phyloP scores from a whole-genome alignment of 2,888 invertebrate genomes.

The Sturmia bella region DNA sequence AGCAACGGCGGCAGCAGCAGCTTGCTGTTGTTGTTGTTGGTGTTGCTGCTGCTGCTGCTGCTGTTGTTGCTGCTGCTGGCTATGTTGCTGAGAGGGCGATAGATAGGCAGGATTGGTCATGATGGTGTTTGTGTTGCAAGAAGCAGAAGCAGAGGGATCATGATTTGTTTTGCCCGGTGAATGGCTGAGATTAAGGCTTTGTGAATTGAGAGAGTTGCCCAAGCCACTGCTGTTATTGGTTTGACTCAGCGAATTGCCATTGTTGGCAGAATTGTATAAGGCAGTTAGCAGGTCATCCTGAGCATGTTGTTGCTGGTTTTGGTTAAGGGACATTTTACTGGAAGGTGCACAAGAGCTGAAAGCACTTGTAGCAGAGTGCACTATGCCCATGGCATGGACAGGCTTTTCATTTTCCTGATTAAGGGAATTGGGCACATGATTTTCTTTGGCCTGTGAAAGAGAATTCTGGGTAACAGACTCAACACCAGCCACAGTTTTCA shows the following conservation, averaged over 20 bases:
- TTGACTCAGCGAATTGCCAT: conserved; percentile 55
- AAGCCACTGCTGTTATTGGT: conserved; percentile 77
- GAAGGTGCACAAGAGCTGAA: conserved; percentile 77
- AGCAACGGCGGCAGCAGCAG: conserved; percentile 78
- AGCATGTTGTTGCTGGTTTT: conserved; percentile 14
- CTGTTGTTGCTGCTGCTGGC: conserved; percentile 71
- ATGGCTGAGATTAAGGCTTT: conserved; percentile 77
- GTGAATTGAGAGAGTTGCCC: conserved; percentile 77
- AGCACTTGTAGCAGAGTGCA: conserved; percentile 79
- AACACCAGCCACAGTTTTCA: conserved; percentile 78
- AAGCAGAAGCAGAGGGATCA: conserved; percentile 35
- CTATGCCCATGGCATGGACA: conserved; percentile 68
- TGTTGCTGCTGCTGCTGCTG: conserved; percentile 70
- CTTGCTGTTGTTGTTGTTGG: conserved; percentile 74
- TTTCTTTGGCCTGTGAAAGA: conserved; percentile 48
- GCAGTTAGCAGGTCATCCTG: conserved; percentile 76
- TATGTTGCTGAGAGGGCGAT: conserved; percentile 69
- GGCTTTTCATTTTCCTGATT: conserved; percentile 46
- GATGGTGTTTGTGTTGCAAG: conserved; percentile 46
- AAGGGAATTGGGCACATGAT: conserved; percentile 46
- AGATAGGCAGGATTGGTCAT: conserved; percentile 65
- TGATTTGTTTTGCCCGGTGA: conserved; percentile 78
- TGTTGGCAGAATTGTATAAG: conserved; percentile 72
- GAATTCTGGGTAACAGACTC: conserved; percentile 73
- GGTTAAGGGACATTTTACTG: neutral